These are phyloP conservation scores for Xanthia togata DNA, from an alignment of 2,888 invertebrate species.

Conservation along the genomic window DNA sequence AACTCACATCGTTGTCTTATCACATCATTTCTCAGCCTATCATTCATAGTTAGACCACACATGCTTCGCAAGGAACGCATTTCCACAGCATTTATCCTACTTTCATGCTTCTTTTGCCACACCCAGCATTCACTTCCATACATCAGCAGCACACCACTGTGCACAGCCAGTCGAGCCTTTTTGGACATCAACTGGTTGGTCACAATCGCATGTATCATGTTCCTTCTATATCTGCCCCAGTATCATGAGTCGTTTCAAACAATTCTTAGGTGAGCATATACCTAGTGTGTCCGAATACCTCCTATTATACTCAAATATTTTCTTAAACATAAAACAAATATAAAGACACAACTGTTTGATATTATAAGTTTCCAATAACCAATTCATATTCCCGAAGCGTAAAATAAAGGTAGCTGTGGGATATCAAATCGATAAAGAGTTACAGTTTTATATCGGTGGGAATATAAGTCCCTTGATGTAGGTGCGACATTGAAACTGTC, in stretches of 20 bases:
- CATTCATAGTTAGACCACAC: too few species aligned
- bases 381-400: constrained; percentile 40
- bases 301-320: background rate
- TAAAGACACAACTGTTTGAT: constrained; percentile 22
- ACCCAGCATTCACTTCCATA: too few species aligned
- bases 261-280: background rate
- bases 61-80: too few species aligned
- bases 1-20: too few species aligned
- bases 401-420: constrained; percentile 28
- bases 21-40: too few species aligned
- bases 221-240: background rate
- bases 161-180: too few species aligned
- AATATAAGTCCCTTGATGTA: constrained; percentile 44
- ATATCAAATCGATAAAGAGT: constrained; percentile 56
- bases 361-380: constrained; percentile 49
- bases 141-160: too few species aligned
- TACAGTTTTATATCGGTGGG: constrained; percentile 48
- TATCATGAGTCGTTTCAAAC: background rate
- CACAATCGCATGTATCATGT: too few species aligned
- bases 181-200: too few species aligned
- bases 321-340: constrained; percentile 8
- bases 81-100: too few species aligned
- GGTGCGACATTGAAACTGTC: constrained; percentile 44
- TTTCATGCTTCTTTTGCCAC: too few species aligned
- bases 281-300: background rate